Base-by-base conservation (phyloP, 2,888 invertebrate species). In the Clunio marinus region DNA sequence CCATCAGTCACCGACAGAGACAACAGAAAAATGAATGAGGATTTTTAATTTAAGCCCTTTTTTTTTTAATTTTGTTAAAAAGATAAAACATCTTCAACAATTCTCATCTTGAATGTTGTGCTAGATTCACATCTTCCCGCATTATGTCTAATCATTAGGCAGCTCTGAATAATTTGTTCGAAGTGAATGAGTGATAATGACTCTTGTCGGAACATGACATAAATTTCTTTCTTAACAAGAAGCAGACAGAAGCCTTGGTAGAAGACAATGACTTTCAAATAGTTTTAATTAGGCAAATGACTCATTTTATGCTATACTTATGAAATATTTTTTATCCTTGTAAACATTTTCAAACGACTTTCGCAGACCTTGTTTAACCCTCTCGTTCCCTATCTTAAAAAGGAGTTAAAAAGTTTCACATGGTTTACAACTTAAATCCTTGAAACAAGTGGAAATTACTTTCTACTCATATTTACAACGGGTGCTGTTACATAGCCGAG, bases 221-320 rank as follows among this genome's bases (percentile, higher is more conserved):
- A 27, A 27, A 27, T 27, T 51, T 57, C 27, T 25, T n/a, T 7
- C 20, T 13, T 13, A 13, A 45, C 8, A 8, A 4, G 27, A 57
- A 24, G 57, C 4, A 2, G 13, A 8, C 25, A 4, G 5, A 2
- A 57, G 13, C 27, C 2, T n/a, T 15, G 45, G 7, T 7, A n/a
- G 62, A 62, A 25, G 20, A 45, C 35, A 60, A 62, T 62, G 27
- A 62, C 15, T 17, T 41, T 25, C 28, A 45, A 17, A 55, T 45
- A 63, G 63, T 51, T 66, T 66, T 66, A 66, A 66, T 66, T 62
- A 28, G 41, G 27, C 46, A 65, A 65, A 65, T 45, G 22, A 65
- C 62, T 62, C 41, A 45, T 62, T 62, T 62, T n/a, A 62, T 45
- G 41, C 62, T 32, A 7, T 10, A 7, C 10, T 45, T 45, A 15